Evolutionary conservation across 35 echinoderm and acorn worm species (phyloP), one percentile per base, ranked within the genome.

Genomic region (Stichopus chloronotus): DNA sequence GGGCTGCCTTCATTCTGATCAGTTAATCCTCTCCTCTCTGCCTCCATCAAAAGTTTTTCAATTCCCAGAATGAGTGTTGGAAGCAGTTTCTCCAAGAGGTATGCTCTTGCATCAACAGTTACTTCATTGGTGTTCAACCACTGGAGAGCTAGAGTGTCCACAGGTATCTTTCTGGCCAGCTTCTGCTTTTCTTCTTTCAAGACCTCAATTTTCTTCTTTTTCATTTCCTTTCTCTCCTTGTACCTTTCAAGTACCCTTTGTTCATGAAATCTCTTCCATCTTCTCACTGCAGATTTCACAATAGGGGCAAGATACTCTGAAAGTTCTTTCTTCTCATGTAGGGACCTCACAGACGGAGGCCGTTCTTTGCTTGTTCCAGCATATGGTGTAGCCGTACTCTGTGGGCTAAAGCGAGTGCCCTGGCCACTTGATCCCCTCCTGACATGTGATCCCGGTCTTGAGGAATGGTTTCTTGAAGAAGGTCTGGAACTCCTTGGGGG

Each of bases 251-350:
- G 86, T 11, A 99, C 95, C 81, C 92, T 91, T 71, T 99, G 91
- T 63, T 99, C 97, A 52, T 99, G 97, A 53, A 99, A 99, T 19
- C 97, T 63, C 59, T 99, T 99, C 97, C 97, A 99, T 52, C 95
- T 86, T 53, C 95, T 93, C 10, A 96, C 95, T 5, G 97, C 97
- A 12, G 93, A 84, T 76, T 96, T 99, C 68, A 99, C 97, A 81
- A 95, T 91, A 8, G 97, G 97, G 65, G 86, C 63, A 25, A 99
- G 87, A 59, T 96, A 96, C 30, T 96, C 97, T 5, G 95, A 86
- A 69, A 99, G 87, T 92, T 96, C 93, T 25, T 76, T 81, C 86
- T 94, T 96, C 52, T 94, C 91, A 8, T 86, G 84, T 54, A 98
- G 57, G 12, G 97, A 96, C 43, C 93, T 94, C 16, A 96, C 95